Conservation (phyloP, 2,113 vertebrate species). For the Rhipidura dahli region DNA sequence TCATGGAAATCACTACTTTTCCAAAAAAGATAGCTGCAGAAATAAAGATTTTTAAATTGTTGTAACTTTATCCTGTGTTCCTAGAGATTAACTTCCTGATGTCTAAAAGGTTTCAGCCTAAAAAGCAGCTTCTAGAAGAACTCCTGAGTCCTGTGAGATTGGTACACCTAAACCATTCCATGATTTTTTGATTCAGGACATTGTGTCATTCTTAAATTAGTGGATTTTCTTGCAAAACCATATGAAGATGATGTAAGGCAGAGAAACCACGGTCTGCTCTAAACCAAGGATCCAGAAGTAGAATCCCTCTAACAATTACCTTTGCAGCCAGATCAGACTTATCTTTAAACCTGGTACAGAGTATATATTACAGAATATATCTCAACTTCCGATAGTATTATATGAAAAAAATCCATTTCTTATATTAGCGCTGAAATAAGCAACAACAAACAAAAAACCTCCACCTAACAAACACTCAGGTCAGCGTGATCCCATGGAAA, state of each 20-base stretch:
- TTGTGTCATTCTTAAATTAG: not conserved
- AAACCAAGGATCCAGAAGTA: not conserved
- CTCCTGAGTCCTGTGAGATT: not conserved
- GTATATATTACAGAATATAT: not conserved
- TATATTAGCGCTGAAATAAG: not conserved
- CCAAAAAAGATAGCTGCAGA: not conserved
- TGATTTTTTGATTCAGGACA: not conserved
- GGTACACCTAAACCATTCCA: not conserved
- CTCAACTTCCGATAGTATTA: not conserved
- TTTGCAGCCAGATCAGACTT: not conserved
- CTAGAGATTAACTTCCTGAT: not conserved
- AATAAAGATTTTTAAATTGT: not conserved
- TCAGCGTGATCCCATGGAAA: not conserved
- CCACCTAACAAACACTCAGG: not conserved
- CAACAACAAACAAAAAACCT: rapidly evolving
- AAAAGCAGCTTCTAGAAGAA: not conserved
- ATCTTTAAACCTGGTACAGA: not conserved
- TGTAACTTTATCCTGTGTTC: not conserved
- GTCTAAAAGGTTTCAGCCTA: not conserved
- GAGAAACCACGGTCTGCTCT: not conserved
- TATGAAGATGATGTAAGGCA: not conserved
- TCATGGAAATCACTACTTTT: not conserved
- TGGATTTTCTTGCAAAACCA: not conserved
- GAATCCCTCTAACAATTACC: not conserved
- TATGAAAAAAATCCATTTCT: not conserved